phyloP scores from a whole-genome alignment of 2,797 vertebrate species.

The Chiloscyllium punctatum region DNA sequence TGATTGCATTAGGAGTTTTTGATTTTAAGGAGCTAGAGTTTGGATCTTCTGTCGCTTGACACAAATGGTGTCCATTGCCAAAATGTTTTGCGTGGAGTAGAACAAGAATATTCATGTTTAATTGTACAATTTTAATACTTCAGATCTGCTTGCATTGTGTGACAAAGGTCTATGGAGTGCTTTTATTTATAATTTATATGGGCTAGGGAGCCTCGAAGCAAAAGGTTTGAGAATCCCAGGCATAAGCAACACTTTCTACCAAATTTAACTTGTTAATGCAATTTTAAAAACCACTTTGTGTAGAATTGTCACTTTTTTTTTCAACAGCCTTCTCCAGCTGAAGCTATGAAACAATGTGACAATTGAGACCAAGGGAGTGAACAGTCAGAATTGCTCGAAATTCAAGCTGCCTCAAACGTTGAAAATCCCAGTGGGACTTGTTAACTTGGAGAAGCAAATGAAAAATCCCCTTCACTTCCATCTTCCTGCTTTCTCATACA shows the following conservation, averaged over 20 bases:
- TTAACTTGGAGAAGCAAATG: background rate
- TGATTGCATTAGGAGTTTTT: too few species aligned
- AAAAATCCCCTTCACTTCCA: background rate
- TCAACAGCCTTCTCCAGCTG: background rate
- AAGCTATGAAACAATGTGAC: background rate
- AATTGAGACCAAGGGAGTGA: background rate
- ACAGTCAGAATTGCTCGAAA: background rate
- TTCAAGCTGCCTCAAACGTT: background rate
- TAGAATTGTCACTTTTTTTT: background rate
- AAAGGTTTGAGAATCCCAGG: background rate
- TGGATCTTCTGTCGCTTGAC: too few species aligned
- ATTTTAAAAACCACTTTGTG: background rate
- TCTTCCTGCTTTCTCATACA: background rate
- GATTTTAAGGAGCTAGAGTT: too few species aligned
- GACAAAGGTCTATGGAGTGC: too few species aligned
- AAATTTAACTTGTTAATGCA: background rate
- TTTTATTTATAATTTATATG: too few species aligned
- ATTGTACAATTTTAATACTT: too few species aligned
- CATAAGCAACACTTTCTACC: background rate
- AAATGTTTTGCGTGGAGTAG: too few species aligned
- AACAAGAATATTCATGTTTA: too few species aligned
- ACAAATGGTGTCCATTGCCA: too few species aligned
- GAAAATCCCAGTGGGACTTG: background rate
- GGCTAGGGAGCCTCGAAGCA: background rate
- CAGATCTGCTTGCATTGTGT: too few species aligned